Evolutionary conservation across 2,888 invertebrate species (phyloP).

Genomic region (Anarsia innoxiella): DNA sequence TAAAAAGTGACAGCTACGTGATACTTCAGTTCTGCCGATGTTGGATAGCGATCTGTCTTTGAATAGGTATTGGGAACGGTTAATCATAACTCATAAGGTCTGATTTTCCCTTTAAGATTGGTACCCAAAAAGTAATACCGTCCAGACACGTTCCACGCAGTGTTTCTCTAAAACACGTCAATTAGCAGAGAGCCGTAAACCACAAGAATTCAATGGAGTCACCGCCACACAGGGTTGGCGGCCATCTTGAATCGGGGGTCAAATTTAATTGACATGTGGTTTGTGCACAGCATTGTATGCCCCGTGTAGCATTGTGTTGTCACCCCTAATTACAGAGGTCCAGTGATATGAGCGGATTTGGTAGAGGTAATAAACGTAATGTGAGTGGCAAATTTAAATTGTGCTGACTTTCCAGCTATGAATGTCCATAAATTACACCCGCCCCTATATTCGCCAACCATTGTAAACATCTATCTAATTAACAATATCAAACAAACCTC

Average conservation of each 20-base stretch:
- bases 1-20: too few species aligned
- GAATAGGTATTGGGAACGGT: too few species aligned
- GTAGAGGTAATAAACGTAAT: slow-evolving; percentile 60
- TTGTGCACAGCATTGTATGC: slow-evolving; percentile 63
- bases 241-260: slow-evolving; percentile 70
- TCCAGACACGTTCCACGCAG: slow-evolving; percentile 45
- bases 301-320: slow-evolving; percentile 60
- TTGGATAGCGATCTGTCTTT: too few species aligned
- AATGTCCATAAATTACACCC: slow-evolving; percentile 33
- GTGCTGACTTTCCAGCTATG: slow-evolving; percentile 32
- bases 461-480: too few species aligned
- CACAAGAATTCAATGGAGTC: slow-evolving; percentile 53
- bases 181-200: slow-evolving; percentile 59
- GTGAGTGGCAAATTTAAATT: slow-evolving; percentile 46
- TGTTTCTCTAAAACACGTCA: slow-evolving; percentile 62
- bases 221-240: slow-evolving; percentile 45
- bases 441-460: slow-evolving; percentile 27
- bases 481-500: slow-evolving; percentile 13
- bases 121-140: slow-evolving; percentile 30
- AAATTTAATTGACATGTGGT: slow-evolving; percentile 73
- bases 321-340: slow-evolving; percentile 69
- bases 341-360: slow-evolving; percentile 58
- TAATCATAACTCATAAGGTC: too few species aligned
- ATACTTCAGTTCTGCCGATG: too few species aligned
- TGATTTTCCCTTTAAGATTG: too few species aligned